phyloP scores from a whole-genome alignment of 2,888 invertebrate species.

The Dastarcus helophoroides region DNA sequence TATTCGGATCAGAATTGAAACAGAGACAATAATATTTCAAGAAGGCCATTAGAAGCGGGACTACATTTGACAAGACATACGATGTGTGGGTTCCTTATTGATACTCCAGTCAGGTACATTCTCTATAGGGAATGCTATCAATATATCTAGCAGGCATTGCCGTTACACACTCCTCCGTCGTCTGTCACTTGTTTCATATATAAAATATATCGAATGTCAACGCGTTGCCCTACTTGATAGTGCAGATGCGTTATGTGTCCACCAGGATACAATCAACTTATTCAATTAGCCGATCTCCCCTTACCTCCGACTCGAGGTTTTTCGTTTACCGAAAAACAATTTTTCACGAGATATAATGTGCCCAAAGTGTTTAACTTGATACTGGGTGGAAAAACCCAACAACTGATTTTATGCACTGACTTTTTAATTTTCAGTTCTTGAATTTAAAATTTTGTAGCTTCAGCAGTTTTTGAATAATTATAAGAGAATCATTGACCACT shows the following conservation, averaged over 20 bases:
- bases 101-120: constrained; percentile 31
- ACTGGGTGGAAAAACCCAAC: too few relatives aligned
- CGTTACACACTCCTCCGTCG: constrained; percentile 11
- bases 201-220: constrained; percentile 26
- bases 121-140: constrained; percentile 29
- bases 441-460: too few relatives aligned
- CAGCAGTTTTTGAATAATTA: too few relatives aligned
- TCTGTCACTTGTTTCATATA: constrained; percentile 29
- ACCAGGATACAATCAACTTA: constrained; percentile 15
- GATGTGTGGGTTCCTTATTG: constrained; percentile 30
- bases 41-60: constrained; percentile 29
- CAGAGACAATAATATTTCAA: constrained; percentile 31
- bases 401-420: too few relatives aligned
- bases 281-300: constrained; percentile 1
- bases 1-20: constrained; percentile 20
- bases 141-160: constrained; percentile 25
- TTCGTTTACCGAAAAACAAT: too few relatives aligned
- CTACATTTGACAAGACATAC: constrained; percentile 32
- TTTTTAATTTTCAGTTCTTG: too few relatives aligned
- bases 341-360: too few relatives aligned
- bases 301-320: too few relatives aligned
- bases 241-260: constrained; percentile 22
- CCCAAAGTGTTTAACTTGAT: too few relatives aligned
- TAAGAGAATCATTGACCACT: too few relatives aligned
- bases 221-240: constrained; percentile 26